Percentiles rank a stretch among this genome's conserved stretches.
These are phyloP conservation scores for Xestoiulus laeticollis DNA, from an alignment of 2,888 invertebrate species.

Conservation along the genomic window DNA sequence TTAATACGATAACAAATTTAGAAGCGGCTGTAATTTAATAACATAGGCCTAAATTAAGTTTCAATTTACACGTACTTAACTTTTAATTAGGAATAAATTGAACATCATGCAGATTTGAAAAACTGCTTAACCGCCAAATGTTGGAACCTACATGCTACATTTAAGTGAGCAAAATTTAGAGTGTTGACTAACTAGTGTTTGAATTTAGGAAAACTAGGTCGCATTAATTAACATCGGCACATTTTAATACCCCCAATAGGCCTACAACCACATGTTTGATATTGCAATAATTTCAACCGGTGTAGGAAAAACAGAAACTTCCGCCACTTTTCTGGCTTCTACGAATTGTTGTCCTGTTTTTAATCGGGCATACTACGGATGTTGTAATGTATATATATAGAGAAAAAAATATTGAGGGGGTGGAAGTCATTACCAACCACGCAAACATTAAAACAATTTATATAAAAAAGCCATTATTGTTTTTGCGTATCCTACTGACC, in stretches of 20 bases:
- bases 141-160: too few relatives aligned
- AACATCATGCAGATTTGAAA: too few relatives aligned
- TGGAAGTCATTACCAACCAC: not conserved
- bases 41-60: too few relatives aligned
- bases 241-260: not conserved
- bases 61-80: too few relatives aligned
- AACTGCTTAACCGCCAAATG: too few relatives aligned
- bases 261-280: not conserved
- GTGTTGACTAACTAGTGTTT: not conserved
- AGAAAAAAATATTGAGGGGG: not conserved
- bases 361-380: not conserved
- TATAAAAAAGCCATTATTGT: not conserved
- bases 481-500: conserved; percentile 5
- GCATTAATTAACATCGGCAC: conserved; percentile 12
- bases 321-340: not conserved
- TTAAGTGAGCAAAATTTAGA: not conserved
- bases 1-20: too few relatives aligned
- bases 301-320: not conserved
- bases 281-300: not conserved
- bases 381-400: not conserved
- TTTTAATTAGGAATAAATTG: too few relatives aligned
- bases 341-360: not conserved
- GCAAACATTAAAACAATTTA: not conserved
- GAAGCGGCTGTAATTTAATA: too few relatives aligned
- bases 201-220: not conserved